These are phyloP conservation scores for Gephyroberyx darwinii DNA, from an alignment of 2,797 vertebrate species.

Conservation along the genomic window DNA sequence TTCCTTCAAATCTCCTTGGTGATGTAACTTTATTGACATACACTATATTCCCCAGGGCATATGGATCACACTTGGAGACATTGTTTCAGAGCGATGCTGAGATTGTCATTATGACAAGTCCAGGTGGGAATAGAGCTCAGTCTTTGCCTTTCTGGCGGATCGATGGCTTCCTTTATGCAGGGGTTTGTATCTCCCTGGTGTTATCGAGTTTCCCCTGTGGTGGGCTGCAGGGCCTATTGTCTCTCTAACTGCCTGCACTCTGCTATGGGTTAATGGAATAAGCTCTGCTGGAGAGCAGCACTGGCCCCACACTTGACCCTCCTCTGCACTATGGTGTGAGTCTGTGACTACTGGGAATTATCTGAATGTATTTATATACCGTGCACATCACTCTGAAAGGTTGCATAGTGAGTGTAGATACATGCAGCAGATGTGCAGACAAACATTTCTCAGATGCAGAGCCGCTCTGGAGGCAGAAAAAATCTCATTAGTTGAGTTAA, in stretches of 20 bases:
- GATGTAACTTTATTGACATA: not conserved
- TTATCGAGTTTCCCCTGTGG: conserved; percentile 54
- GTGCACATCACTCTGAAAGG: conserved; percentile 12
- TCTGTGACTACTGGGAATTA: conserved; percentile 3
- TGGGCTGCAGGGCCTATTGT: conserved; percentile 50
- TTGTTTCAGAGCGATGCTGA: conserved; percentile 22
- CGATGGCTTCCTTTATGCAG: conserved; percentile 57
- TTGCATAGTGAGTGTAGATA: not conserved
- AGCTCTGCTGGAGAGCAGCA: conserved; percentile 29
- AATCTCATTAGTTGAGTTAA: no score
- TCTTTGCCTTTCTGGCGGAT: conserved; percentile 41
- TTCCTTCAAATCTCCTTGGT: not conserved
- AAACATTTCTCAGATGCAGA: no score
- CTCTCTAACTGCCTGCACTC: conserved; percentile 51
- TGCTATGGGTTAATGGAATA: conserved; percentile 60
- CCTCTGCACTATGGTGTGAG: conserved; percentile 19
- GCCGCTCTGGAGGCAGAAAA: no score
- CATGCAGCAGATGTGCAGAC: not conserved
- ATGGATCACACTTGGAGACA: not conserved
- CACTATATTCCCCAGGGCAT: not conserved
- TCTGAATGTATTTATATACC: conserved; percentile 11
- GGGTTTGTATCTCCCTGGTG: conserved; percentile 27
- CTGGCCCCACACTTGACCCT: conserved; percentile 39
- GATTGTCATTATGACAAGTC: conserved; percentile 40
- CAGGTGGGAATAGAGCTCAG: conserved; percentile 45